These are phyloP conservation scores for Drosophila bocqueti DNA, from an alignment of 1,140 invertebrate genomes.

Conservation along the genomic window DNA sequence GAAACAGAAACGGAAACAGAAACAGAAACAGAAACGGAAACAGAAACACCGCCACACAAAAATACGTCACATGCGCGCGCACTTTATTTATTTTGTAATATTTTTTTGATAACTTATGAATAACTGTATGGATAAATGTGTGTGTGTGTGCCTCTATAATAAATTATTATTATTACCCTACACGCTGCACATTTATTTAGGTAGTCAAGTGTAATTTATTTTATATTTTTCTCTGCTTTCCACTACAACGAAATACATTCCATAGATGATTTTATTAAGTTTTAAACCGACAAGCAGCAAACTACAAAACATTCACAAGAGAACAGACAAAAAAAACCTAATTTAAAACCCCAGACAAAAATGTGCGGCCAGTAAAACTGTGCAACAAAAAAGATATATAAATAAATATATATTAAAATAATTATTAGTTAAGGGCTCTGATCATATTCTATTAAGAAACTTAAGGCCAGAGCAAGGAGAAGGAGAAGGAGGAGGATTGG, in stretches of 20 bases:
- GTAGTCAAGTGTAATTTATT: constrained; percentile 72
- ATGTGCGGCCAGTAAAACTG: constrained; percentile 70
- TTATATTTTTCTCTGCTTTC: constrained; percentile 49
- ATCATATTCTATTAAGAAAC: constrained; percentile 13
- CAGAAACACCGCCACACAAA: constrained; percentile 69
- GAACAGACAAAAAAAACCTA: constrained; percentile 31
- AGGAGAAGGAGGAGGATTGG: constrained; percentile 15
- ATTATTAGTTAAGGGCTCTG: constrained; percentile 16
- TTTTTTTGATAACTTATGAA: constrained; percentile 65
- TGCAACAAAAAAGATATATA: constrained; percentile 45
- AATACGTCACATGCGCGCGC: constrained; percentile 72
- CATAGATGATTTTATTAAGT: constrained; percentile 77
- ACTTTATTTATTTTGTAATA: constrained; percentile 80
- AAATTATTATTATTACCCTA: constrained; percentile 28
- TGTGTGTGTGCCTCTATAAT: constrained; percentile 10
- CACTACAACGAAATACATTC: constrained; percentile 66
- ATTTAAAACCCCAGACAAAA: constrained; percentile 34
- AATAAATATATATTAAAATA: constrained; percentile 14
- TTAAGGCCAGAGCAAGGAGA: constrained; percentile 12
- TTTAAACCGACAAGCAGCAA: constrained; percentile 36
- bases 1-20: constrained; percentile 13
- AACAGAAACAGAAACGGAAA: constrained; percentile 43
- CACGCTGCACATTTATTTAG: constrained; percentile 53
- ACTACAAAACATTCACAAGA: constrained; percentile 73
- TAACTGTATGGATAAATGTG: constrained; percentile 42